Base-by-base conservation (phyloP, 2,113 vertebrate genomes). In the Lutjanus erythropterus region DNA sequence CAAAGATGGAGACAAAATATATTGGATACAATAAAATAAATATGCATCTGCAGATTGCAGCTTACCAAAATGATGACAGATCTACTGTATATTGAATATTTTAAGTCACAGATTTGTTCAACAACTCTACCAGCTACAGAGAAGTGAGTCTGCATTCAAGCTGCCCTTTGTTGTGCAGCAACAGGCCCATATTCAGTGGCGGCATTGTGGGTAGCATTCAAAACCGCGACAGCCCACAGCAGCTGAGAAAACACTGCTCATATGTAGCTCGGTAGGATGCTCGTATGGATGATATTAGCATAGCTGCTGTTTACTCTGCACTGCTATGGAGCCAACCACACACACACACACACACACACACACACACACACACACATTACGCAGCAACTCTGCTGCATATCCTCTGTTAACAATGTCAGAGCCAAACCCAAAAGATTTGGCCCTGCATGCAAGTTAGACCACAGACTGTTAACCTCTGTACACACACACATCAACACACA, bases 201-300 rank as follows among this genome's bases (percentile, higher is more conserved):
- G 23, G 47, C 65, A 31, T 71, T 85, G 71, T 75, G 84, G 84
- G 59, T 53, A 84, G 27, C 44, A 12, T 84, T 70, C 82, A 78
- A 75, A 75, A 74, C 76, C 50, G 1, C 66, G 15, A 68, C 85
- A 71, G 71, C 76, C 88, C 82, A 16, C 85, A 82, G 83, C 90
- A 93, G 91, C 91, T 92, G 90, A 89, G 75, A 91, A 92, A 92
- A 92, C 88, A 93, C 50, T 18, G 75, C 84, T 86, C 81, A 74
- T 65, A 71, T 76, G 88, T 60, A 80, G 86, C 85, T 84, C 55
- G 19, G 82, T 86, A 71, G 84, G 76, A 88, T 73, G 46, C 73
- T 88, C 37, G 72, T 77, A 67, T 81, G 84, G 72, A 60, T 73
- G 71, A 88, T 84, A 90, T 92, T 90, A 92, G 79, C 80, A 79